Percentiles rank a stretch among this genome's conserved stretches.
phyloP scores from a whole-genome alignment of 2,888 invertebrate species.

The Orthosia cruda region DNA sequence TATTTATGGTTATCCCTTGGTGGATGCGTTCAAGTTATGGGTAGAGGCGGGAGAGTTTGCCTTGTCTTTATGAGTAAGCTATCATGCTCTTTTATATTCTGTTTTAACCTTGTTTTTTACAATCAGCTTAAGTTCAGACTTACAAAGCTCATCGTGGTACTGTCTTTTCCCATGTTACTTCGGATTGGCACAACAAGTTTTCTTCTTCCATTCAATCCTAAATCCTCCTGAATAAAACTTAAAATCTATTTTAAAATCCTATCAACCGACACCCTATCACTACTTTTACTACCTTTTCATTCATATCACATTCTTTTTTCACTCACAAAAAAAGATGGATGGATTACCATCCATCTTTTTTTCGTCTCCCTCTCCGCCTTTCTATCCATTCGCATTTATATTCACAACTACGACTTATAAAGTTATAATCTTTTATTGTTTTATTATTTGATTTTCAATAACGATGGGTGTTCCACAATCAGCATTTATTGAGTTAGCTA shows the following conservation, averaged over 20 bases:
- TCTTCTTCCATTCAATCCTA: neutral
- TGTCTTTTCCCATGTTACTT: neutral
- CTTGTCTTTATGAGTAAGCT: neutral
- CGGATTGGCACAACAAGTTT: neutral
- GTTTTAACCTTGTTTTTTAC: too few species aligned
- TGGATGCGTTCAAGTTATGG: slow-evolving; percentile 54
- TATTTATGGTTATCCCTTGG: slow-evolving; percentile 83
- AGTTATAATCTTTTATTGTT: neutral
- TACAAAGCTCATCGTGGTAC: neutral
- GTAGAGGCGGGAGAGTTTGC: slow-evolving; percentile 20
- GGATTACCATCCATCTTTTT: neutral
- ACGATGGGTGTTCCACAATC: too few species aligned
- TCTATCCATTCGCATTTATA: neutral
- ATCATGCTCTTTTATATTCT: neutral
- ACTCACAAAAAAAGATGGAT: too few species aligned
- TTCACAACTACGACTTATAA: neutral
- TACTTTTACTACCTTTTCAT: neutral
- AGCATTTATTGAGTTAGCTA: neutral
- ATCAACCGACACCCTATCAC: too few species aligned
- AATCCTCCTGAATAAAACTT: too few species aligned
- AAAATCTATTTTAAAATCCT: too few species aligned
- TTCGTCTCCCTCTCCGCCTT: neutral
- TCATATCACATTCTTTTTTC: neutral
- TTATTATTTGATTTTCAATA: too few species aligned
- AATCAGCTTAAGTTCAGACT: neutral